Percentiles rank a stretch among this genome's conserved stretches.
phyloP scores from a whole-genome alignment of 2,113 vertebrate species.

The Ameiurus melas region DNA sequence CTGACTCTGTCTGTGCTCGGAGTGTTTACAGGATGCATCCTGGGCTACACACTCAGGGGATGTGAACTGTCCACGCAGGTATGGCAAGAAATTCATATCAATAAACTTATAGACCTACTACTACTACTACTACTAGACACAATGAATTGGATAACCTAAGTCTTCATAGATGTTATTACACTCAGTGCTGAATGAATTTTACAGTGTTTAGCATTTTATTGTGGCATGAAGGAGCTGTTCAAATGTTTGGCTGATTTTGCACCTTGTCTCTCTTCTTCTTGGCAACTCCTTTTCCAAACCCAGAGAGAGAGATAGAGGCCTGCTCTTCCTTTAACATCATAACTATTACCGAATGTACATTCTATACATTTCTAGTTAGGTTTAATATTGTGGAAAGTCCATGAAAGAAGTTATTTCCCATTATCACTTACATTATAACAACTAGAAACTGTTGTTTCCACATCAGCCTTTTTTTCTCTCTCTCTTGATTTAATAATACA shows the following conservation, averaged over 20 bases:
- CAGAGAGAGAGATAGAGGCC: not conserved
- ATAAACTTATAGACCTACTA: not conserved
- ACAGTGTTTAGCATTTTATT: not conserved
- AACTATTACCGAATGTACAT: not conserved
- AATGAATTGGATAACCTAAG: not conserved
- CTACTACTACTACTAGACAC: not conserved
- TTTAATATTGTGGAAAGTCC: not conserved
- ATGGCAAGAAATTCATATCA: slow-evolving; percentile 24
- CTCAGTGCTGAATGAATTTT: not conserved
- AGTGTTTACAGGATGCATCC: slow-evolving; percentile 75
- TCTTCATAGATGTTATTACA: not conserved
- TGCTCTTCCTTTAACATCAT: not conserved
- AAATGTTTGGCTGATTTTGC: not conserved
- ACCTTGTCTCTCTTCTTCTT: not conserved
- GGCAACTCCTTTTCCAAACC: not conserved
- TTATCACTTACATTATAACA: not conserved
- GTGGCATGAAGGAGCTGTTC: not conserved
- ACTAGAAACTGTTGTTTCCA: not conserved
- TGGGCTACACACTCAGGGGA: slow-evolving; percentile 80
- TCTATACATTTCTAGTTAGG: not conserved
- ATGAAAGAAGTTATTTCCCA: not conserved
- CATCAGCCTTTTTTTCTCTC: not conserved
- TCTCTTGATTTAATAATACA: not conserved
- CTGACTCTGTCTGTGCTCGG: slow-evolving; percentile 80
- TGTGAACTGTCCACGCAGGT: slow-evolving; percentile 82